phyloP scores from a whole-genome alignment of 2,113 vertebrate species.

The Lycaon pictus region DNA sequence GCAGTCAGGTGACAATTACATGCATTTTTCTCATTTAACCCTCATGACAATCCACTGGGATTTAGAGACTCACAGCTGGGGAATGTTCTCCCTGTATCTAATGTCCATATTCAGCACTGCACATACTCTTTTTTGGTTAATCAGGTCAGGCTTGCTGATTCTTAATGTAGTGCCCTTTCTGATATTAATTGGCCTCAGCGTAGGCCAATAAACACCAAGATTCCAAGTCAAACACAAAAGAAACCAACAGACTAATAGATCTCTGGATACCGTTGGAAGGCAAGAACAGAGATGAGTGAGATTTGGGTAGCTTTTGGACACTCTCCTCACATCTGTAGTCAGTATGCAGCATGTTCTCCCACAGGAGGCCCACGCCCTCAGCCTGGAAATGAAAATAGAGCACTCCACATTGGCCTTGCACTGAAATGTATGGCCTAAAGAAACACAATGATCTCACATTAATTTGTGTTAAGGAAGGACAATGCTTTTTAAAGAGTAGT shows the following conservation, averaged over 20 bases:
- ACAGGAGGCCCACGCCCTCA: background rate
- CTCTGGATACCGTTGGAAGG: background rate
- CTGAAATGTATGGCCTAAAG: background rate
- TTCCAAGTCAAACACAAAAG: conserved; percentile 10
- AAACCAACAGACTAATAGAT: background rate
- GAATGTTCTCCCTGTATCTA: background rate
- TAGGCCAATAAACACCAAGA: conserved; percentile 8
- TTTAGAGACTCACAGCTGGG: background rate
- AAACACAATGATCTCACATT: background rate
- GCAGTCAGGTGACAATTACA: background rate
- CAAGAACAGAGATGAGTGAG: background rate
- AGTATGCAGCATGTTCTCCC: background rate
- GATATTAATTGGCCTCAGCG: background rate
- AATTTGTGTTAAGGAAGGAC: background rate
- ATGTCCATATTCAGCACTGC: background rate
- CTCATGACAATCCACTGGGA: background rate
- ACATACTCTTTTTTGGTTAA: background rate
- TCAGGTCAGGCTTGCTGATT: conserved; percentile 25
- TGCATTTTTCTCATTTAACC: background rate
- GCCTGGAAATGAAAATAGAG: background rate
- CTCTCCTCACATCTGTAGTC: background rate
- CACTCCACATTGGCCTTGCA: rapidly evolving
- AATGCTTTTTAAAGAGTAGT: background rate
- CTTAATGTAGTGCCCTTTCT: background rate
- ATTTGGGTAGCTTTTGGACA: background rate